These are phyloP conservation scores for Malurus cyaneus DNA, from an alignment of 2,113 vertebrate species.

Conservation along the genomic window DNA sequence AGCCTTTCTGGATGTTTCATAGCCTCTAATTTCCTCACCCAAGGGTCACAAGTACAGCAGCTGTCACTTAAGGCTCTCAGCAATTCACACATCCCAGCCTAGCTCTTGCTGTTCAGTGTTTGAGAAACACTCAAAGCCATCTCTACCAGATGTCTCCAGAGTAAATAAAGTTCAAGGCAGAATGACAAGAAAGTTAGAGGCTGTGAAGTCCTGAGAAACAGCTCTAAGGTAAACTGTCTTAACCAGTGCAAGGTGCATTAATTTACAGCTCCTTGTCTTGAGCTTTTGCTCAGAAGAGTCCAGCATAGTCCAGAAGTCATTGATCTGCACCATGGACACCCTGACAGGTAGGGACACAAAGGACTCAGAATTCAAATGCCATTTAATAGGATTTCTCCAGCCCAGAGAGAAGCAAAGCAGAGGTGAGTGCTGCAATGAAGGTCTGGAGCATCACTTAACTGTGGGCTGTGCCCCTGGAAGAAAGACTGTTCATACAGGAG, in stretches of 20 bases:
- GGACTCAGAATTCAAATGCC: fast-evolving
- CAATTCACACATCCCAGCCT: conserved; percentile 40
- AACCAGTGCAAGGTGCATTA: neutral
- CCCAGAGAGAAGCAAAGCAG: neutral
- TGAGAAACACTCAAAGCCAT: conserved; percentile 37
- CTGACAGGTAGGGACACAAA: neutral
- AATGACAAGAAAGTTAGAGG: conserved; percentile 22
- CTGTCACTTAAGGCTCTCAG: conserved; percentile 26
- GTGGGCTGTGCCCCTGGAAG: neutral
- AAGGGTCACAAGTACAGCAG: conserved; percentile 38
- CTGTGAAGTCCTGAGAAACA: conserved; percentile 2
- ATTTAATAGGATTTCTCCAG: neutral
- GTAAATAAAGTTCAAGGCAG: conserved; percentile 40
- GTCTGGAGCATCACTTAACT: neutral
- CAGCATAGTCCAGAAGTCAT: neutral
- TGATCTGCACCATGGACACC: neutral
- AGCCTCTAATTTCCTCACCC: conserved; percentile 39
- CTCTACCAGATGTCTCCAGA: conserved; percentile 9
- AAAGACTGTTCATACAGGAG: neutral
- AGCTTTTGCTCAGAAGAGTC: neutral
- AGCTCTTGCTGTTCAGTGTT: neutral
- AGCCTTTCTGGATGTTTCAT: conserved; percentile 35
- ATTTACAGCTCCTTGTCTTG: neutral
- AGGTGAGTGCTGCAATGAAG: neutral
- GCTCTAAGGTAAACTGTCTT: conserved; percentile 6